These are phyloP conservation scores for Argyresthia goedartella DNA, from an alignment of 2,888 invertebrate genomes.

Conservation along the genomic window DNA sequence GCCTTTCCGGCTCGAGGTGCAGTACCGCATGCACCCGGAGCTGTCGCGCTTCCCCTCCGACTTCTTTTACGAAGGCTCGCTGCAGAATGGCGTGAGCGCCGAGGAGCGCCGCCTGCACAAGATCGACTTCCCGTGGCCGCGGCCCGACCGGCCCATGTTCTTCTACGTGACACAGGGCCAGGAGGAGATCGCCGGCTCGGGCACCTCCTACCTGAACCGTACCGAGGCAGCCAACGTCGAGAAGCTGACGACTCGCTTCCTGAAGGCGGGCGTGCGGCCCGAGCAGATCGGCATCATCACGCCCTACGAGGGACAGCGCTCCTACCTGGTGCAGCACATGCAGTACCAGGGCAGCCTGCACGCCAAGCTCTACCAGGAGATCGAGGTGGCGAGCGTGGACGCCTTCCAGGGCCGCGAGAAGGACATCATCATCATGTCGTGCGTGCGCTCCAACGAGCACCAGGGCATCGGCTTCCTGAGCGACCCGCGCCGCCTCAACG, in stretches of 20 bases:
- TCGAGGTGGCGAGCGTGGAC: conserved; percentile 99
- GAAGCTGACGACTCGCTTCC: conserved; percentile 94
- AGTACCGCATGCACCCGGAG: conserved; percentile 99
- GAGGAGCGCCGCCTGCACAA: conserved; percentile 91
- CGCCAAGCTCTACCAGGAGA: conserved; percentile 96
- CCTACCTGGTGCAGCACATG: conserved; percentile 98
- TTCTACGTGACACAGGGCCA: conserved; percentile 98
- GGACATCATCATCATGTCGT: conserved; percentile 99
- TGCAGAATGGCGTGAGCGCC: conserved; percentile 98
- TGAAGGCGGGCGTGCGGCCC: conserved; percentile 95
- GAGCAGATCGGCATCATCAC: conserved; percentile 99
- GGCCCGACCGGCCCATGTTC: conserved; percentile 97
- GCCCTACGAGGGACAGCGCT: conserved; percentile 98
- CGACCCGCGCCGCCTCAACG: conserved; percentile 97
- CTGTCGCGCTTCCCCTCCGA: conserved; percentile 98
- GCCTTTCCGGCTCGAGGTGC: conserved; percentile 96
- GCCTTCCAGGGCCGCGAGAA: conserved; percentile 99
- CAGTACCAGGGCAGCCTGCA: conserved; percentile 98
- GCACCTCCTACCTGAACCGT: conserved; percentile 97
- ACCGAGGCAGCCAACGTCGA: conserved; percentile 99
- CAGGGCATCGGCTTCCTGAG: conserved; percentile 99
- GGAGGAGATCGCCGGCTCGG: conserved; percentile 98
- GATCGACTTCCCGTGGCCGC: conserved; percentile 98
- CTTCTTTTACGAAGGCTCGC: conserved; percentile 98
- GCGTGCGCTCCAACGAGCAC: conserved; percentile 98